Base-by-base conservation (phyloP, 2,113 vertebrate species). In the Carassius auratus region DNA sequence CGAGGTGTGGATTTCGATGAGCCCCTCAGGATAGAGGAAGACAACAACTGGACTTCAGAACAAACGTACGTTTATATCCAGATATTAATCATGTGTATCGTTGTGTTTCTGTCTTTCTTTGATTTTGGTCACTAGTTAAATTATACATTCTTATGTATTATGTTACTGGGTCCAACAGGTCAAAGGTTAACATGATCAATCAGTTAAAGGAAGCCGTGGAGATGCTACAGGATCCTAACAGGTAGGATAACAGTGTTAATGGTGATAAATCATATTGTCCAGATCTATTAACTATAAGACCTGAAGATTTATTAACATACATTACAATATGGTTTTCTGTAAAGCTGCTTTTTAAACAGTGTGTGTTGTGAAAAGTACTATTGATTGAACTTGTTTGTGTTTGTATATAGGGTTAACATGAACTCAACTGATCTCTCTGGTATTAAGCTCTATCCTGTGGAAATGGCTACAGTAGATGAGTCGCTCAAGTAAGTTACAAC, bases 21-120 rank as follows among this genome's bases (percentile, higher is more conserved):
- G 84, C 94, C 97, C 0, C 84, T 99, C 83, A 95, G 96, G 92
- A 99, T 99, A 95, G 97, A 98, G 90, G 97, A 99, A 92, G 97
- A 98, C 42, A 8, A 90, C 0, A 94, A 94, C 90, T 98, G 97
- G 97, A 91, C 89, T 9, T 73, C 93, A 0, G 94, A 95, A 13
- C 94, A 94, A 87, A 91, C 90, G 87, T 90, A 66, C 59, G 76
- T 86, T 50, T 45, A 9, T 76, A 15, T 75, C 36, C 26, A 13
- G 76, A 83, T 17, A 4, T 85, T 36, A 6, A 33, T 26, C 19
- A 23, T 45, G 57, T 69, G 33, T 85, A 5, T 45, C 33, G 55
- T 2, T 61, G 38, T 30, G 23, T 26, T 55, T 55, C 52, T 76
- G 19, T 50, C 19, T 64, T n/a, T 57, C 15, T 88, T 21, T 74